These are phyloP conservation scores for Lynx canadensis DNA, from an alignment of 2,113 vertebrate species.

Conservation along the genomic window DNA sequence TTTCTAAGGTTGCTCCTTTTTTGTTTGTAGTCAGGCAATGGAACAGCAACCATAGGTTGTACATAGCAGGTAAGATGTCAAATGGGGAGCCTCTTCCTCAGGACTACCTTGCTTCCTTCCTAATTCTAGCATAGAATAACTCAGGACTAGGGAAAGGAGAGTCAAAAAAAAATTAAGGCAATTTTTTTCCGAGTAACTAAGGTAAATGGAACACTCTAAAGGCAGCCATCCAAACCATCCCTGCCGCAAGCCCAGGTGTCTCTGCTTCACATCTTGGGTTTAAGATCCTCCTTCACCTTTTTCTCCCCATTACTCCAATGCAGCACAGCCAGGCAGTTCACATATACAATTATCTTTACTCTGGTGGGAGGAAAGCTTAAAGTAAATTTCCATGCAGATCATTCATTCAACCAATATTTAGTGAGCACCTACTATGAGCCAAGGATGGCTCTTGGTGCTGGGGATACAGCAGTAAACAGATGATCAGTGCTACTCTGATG, in stretches of 20 bases:
- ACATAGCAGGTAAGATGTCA: slow-evolving; percentile 3
- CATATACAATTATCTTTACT: slow-evolving; percentile 1
- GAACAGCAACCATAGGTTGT: slow-evolving; percentile 42
- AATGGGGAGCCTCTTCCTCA: slow-evolving; percentile 1
- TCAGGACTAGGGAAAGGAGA: not conserved
- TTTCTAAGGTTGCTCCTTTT: not conserved
- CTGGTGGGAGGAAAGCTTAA: not conserved
- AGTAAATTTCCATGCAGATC: not conserved
- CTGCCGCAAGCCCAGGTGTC: not conserved
- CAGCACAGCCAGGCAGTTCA: not conserved
- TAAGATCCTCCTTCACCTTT: slow-evolving; percentile 11
- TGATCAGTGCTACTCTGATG: not conserved
- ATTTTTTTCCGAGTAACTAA: slow-evolving; percentile 21
- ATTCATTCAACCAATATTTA: slow-evolving; percentile 55
- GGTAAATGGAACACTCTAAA: slow-evolving; percentile 29
- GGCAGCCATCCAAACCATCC: not conserved
- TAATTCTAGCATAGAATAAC: slow-evolving; percentile 39
- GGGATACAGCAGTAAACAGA: not conserved
- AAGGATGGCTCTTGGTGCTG: not conserved
- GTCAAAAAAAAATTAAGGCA: slow-evolving; percentile 38
- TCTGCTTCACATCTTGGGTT: slow-evolving; percentile 20
- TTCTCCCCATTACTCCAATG: not conserved
- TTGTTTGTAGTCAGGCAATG: slow-evolving; percentile 43
- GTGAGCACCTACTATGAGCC: not conserved
- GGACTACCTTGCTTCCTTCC: not conserved